Evolutionary conservation across 2,113 vertebrate genomes (phyloP).

Genomic region (Pterocles orientalis): DNA sequence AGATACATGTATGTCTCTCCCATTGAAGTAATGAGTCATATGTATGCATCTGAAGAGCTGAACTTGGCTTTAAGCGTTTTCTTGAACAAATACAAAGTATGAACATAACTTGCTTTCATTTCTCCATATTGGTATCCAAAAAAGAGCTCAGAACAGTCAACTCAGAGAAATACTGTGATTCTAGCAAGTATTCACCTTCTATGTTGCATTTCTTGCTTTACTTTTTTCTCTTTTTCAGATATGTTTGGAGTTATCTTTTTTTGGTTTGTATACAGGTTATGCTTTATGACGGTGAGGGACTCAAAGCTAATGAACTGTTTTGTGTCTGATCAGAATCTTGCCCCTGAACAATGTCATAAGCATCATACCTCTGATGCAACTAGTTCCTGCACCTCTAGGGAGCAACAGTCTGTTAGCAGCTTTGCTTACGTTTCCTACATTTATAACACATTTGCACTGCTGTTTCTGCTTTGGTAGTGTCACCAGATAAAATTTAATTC

Average conservation of each 20-base stretch:
- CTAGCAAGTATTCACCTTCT: not conserved
- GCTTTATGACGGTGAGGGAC: not conserved
- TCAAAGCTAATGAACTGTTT: not conserved
- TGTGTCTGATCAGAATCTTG: not conserved
- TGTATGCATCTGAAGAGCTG: not conserved
- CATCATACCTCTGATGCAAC: not conserved
- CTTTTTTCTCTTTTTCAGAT: not conserved
- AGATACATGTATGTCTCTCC: not conserved
- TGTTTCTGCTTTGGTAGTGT: not conserved
- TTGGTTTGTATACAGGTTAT: not conserved
- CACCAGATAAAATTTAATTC: slow-evolving; percentile 40
- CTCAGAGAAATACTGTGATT: not conserved
- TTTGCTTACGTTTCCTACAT: not conserved
- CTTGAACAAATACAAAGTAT: not conserved
- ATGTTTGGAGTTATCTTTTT: not conserved
- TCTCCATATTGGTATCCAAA: not conserved
- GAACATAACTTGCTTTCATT: not conserved
- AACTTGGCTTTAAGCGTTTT: not conserved
- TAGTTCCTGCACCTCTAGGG: not conserved
- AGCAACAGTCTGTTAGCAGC: not conserved
- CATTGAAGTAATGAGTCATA: not conserved
- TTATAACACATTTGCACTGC: not conserved
- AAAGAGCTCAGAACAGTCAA: not conserved
- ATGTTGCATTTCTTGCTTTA: not conserved
- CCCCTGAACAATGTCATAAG: not conserved